These are phyloP conservation scores for Himalopsyche tibetana DNA, from an alignment of 2,888 invertebrate species.

Conservation along the genomic window DNA sequence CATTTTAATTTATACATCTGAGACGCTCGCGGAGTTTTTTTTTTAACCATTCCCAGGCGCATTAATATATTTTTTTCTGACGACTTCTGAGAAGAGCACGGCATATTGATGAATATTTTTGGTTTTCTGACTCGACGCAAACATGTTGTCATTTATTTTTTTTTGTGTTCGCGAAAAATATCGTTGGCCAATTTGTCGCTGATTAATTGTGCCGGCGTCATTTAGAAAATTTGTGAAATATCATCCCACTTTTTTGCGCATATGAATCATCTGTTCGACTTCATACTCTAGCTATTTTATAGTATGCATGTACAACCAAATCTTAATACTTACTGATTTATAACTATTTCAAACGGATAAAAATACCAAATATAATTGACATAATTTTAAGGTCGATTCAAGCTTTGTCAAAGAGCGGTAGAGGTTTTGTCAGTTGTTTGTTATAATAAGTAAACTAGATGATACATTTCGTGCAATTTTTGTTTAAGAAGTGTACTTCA, in stretches of 20 bases:
- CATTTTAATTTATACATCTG: not conserved
- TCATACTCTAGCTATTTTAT: too few species aligned
- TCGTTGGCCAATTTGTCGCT: constrained; percentile 2
- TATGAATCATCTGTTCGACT: not conserved
- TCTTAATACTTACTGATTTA: too few species aligned
- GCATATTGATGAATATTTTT: constrained; percentile 2
- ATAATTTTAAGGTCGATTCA: too few species aligned
- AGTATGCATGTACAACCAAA: too few species aligned
- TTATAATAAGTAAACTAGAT: too few species aligned
- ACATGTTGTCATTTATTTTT: not conserved
- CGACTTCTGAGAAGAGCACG: not conserved
- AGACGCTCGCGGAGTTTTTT: not conserved
- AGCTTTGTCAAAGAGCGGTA: too few species aligned
- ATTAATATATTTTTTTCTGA: constrained; percentile 1
- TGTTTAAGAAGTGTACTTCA: too few species aligned
- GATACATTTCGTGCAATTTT: too few species aligned
- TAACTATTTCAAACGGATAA: too few species aligned
- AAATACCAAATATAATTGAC: too few species aligned
- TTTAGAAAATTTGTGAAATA: not conserved
- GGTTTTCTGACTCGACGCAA: not conserved
- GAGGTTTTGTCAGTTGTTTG: too few species aligned
- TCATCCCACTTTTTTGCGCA: not conserved
- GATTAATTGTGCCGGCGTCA: not conserved
- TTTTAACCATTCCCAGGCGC: constrained; percentile 4
- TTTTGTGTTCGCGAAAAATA: not conserved